These are phyloP conservation scores for Xenopus borealis DNA, from an alignment of 2,113 vertebrate species.

Conservation along the genomic window DNA sequence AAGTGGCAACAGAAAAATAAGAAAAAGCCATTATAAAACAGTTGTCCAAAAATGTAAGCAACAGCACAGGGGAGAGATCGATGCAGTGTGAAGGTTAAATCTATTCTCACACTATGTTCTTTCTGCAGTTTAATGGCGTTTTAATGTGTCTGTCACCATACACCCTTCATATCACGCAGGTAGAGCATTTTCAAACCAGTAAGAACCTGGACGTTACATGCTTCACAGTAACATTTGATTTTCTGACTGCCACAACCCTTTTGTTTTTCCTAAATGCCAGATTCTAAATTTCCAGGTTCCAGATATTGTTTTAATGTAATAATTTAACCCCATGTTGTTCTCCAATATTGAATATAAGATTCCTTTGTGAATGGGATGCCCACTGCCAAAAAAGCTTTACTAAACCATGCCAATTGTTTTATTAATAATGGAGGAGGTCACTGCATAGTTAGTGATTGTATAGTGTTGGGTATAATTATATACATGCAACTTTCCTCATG, in stretches of 20 bases:
- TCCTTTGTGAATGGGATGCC: too few species aligned
- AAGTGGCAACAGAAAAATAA: constrained; percentile 76
- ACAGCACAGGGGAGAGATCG: constrained; percentile 64
- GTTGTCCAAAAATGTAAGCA: constrained; percentile 75
- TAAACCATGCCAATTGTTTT: too few species aligned
- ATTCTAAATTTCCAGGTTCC: constrained; percentile 31
- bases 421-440: too few species aligned
- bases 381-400: too few species aligned
- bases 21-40: constrained; percentile 81
- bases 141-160: constrained; percentile 85
- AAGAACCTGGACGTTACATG: constrained; percentile 60
- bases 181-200: constrained; percentile 67
- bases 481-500: too few species aligned
- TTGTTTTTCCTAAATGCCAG: constrained; percentile 45
- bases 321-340: neutral
- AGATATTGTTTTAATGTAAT: constrained; percentile 2
- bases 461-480: too few species aligned
- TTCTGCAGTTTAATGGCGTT: constrained; percentile 86
- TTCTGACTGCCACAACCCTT: constrained; percentile 56
- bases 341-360: too few species aligned
- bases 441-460: too few species aligned
- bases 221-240: constrained; percentile 71
- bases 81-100: constrained; percentile 83
- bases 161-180: constrained; percentile 69
- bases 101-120: constrained; percentile 83